Percentiles rank a stretch among this genome's conserved stretches.
phyloP scores from a whole-genome alignment of 2,888 invertebrate species.

The Anoplius nigerrimus region DNA sequence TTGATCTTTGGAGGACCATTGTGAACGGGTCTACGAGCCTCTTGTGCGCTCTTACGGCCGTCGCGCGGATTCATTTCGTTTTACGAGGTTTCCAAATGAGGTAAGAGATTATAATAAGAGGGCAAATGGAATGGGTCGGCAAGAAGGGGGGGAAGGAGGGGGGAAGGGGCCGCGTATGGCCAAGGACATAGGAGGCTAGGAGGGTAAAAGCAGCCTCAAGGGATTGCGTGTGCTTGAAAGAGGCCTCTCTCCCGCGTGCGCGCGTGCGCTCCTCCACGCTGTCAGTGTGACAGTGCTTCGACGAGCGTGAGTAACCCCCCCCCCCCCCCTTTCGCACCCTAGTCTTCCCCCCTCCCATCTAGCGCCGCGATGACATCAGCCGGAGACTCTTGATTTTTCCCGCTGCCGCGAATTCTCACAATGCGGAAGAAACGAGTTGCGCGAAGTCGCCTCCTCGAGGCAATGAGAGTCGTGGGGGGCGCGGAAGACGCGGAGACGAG shows the following conservation, averaged over 20 bases:
- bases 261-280: too few relatives aligned
- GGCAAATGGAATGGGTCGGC: constrained; percentile 14
- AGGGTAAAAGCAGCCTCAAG: constrained; percentile 1
- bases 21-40: constrained; percentile 1
- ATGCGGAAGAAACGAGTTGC: constrained; percentile 4
- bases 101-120: constrained; percentile 37
- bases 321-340: too few relatives aligned
- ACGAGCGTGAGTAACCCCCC: too few relatives aligned
- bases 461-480: constrained; percentile 7
- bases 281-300: too few relatives aligned
- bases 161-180: background rate
- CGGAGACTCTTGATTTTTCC: constrained; percentile 12
- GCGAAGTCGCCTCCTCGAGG: background rate
- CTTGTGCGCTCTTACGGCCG: too few relatives aligned
- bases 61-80: constrained; percentile 28
- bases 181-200: constrained; percentile 9
- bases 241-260: background rate
- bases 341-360: background rate
- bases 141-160: background rate
- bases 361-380: background rate
- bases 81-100: constrained; percentile 23
- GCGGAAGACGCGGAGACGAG: background rate
- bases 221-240: constrained; percentile 26
- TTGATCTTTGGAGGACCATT: constrained; percentile 29
- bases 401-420: constrained; percentile 1